These are phyloP conservation scores for Myiozetetes cayanensis DNA, from an alignment of 2,113 vertebrate genomes.

Conservation along the genomic window DNA sequence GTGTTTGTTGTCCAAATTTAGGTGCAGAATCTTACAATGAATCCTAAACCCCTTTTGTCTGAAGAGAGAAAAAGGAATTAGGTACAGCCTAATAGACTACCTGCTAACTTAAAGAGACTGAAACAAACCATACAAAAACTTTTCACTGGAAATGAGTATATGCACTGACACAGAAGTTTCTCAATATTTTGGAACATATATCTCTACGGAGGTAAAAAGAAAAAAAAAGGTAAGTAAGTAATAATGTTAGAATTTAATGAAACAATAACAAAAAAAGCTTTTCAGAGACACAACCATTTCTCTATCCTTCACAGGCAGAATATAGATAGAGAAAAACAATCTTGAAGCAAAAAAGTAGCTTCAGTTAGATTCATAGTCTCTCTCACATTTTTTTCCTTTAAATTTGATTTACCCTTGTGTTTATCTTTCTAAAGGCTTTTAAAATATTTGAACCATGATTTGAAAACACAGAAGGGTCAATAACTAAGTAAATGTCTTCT, in stretches of 20 bases:
- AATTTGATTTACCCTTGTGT: background rate
- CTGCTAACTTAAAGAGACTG: background rate
- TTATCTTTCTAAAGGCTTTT: constrained; percentile 43
- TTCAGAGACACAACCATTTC: background rate
- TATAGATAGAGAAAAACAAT: background rate
- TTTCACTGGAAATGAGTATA: background rate
- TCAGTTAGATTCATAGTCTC: background rate
- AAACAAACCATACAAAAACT: background rate
- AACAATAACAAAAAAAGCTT: background rate
- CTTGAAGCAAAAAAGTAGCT: background rate
- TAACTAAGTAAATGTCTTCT: constrained; percentile 45
- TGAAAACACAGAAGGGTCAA: constrained; percentile 31
- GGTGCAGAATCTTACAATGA: background rate
- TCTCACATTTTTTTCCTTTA: background rate
- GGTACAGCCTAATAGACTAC: background rate
- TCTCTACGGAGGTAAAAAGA: background rate
- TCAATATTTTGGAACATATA: background rate
- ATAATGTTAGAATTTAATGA: background rate
- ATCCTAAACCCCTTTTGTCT: background rate
- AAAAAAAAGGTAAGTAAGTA: background rate
- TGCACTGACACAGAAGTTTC: background rate
- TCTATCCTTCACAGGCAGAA: background rate
- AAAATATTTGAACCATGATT: background rate
- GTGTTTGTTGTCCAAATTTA: background rate
- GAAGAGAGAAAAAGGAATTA: background rate